Base-by-base conservation (phyloP, 2,888 invertebrate species). In the Pristionchus entomophagus region DNA sequence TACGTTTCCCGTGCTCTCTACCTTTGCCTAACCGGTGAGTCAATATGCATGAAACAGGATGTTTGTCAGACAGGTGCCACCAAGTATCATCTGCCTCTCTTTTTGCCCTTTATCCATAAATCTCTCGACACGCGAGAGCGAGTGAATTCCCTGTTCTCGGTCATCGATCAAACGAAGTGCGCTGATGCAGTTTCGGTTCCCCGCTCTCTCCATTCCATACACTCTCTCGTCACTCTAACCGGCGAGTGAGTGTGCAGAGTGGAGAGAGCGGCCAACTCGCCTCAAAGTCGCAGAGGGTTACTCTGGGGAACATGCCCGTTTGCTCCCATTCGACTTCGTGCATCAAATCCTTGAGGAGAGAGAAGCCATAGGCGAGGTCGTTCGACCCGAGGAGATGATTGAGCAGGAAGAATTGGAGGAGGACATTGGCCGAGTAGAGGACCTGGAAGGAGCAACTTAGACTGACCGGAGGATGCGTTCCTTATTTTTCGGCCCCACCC, bases 231-330 rank as follows among this genome's bases (percentile, higher is more conserved):
- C n/a, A n/a, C n/a, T n/a, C n/a, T n/a, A n/a, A n/a, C n/a, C n/a
- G n/a, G n/a, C n/a, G n/a, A n/a, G n/a, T n/a, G n/a, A n/a, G n/a
- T n/a, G n/a, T n/a, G n/a, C n/a, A n/a, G n/a, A n/a, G n/a, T n/a
- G n/a, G n/a, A n/a, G n/a, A n/a, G n/a, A n/a, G n/a, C n/a, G n/a
- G n/a, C n/a, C n/a, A n/a, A 35, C 73, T 65, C 26, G 92, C 93
- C 87, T 93, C 93, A 86, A 93, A 93, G 81, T 93, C 93, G 86
- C 93, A 93, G n/a, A 93, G 89, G n/a, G 93, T 93, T 22, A 93
- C 93, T 78, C 93, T 88, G 8, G 93, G 93, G 87, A 93, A 93
- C 92, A 93, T 93, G 84, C 93, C 93, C 32, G 93, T 93, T 84
- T 93, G 92, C 85, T 93, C 93, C 93, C 93, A 93, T 86, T 93